Conservation (phyloP, 2,888 invertebrate genomes). For the Lissocephala sabroskyi region DNA sequence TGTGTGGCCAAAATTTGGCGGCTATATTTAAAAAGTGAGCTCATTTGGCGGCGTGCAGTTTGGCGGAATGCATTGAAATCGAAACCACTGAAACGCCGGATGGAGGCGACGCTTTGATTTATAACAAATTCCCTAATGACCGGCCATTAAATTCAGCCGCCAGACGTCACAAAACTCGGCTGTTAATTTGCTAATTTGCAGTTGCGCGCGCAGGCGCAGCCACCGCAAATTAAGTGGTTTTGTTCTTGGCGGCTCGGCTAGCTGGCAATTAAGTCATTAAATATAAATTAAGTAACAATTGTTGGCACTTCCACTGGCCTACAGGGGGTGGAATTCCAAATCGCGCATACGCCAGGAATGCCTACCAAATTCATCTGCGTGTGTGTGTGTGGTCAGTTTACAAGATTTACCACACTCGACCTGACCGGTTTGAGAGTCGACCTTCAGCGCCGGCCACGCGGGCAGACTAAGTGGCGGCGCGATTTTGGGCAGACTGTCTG, state of each 20-base stretch:
- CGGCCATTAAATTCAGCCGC: constrained; percentile 7
- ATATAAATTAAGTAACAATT: constrained; percentile 51
- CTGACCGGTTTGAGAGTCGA: constrained; percentile 24
- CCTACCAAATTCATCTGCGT: neutral
- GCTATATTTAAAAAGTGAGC: constrained; percentile 33
- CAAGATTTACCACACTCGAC: too few species aligned
- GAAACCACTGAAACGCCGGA: constrained; percentile 19
- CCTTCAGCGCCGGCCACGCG: constrained; percentile 36
- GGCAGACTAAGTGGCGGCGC: constrained; percentile 52
- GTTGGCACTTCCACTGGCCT: constrained; percentile 6
- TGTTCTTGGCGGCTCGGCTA: constrained; percentile 7
- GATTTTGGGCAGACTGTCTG: constrained; percentile 39
- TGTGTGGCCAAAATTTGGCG: too few species aligned
- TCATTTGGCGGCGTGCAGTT: neutral
- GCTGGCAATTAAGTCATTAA: constrained; percentile 56
- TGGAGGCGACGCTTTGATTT: constrained; percentile 27
- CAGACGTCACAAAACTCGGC: constrained; percentile 9
- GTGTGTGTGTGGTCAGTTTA: neutral
- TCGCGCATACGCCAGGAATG: constrained; percentile 48
- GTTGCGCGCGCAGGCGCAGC: constrained; percentile 21
- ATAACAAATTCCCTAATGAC: constrained; percentile 18
- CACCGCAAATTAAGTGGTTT: constrained; percentile 15
- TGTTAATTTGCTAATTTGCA: constrained; percentile 31
- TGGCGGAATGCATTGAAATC: too few species aligned
- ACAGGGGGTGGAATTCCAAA: constrained; percentile 35